Base-by-base conservation (phyloP, 2,113 vertebrate genomes). In the Phylloscopus trochilus region DNA sequence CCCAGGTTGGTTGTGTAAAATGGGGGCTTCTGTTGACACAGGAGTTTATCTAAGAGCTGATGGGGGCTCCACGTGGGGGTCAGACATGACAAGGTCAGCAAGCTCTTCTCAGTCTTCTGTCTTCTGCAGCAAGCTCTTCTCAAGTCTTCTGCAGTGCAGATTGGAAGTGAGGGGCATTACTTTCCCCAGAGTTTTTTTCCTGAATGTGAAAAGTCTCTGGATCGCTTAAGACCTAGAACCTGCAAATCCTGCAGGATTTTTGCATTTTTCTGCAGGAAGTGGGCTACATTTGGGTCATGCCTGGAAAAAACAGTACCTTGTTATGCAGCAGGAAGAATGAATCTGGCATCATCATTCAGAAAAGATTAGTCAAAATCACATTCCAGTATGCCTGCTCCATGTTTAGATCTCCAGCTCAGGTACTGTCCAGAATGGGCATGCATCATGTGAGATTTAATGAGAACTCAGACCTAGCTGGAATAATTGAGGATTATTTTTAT, bases 401-500 rank as follows among this genome's bases (percentile, higher is more conserved):
- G 59, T 79, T 63, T 67, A 66, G 79, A 3, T 66, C 22, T 11
- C 46, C 35, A 77, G 23, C 39, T 80, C 16, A 24, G 44, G 47
- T 60, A 10, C 46, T 90, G 62, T 62, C 55, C 35, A 30, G 70
- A 94, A 73, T 56, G 35, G 15, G 47, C 10, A 8, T 2, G 5
- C 9, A 1, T 66, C 6, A 1, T 10, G 31, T 22, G 43, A 63
- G 46, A 33, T 23, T 13, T 27, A 89, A 51, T 79, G 64, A 64
- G 82, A 94, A 56, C 21, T 14, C 56, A 55, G 23, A 53, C 69
- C 60, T 59, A 19, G 31, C 43, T 81, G 64, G 10, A 49, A 26
- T 51, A 86, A 56, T 59, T 0, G 2, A 83, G 26, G 58, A 67
- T 86, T 66, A 30, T 74, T 90, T 96, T 95, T 88, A 95, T 94